Evolutionary conservation across 1,140 invertebrate species (phyloP), one percentile per base, ranked within the genome.

Genomic region (Zaprionus capensis): DNA sequence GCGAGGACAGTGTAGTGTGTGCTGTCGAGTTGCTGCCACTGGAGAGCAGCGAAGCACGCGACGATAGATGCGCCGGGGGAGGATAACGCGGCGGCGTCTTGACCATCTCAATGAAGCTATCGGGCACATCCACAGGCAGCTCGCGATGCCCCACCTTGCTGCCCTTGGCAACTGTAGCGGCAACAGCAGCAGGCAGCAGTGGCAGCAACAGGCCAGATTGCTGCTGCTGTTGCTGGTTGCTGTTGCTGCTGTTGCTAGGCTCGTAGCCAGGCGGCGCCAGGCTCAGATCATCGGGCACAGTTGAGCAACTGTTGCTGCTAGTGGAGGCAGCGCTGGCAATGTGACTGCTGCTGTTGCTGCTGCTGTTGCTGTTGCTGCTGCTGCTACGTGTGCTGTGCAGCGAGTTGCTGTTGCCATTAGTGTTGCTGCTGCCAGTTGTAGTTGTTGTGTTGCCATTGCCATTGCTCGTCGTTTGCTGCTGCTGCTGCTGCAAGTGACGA

Each of bases 81-180:
- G 96, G 96, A 92, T 96, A 96, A 74, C 96, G 95, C n/a, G 96
- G 96, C 24, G 96, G 95, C 20, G 94, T 94, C 93, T 96, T 96
- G 78, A 95, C 94, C 22, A 95, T 95, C 79, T 95, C 96, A n/a
- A 96, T 94, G 85, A 96, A 96, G 80, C 95, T 95, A 53, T 96
- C 94, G 1, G 96, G 96, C 69, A 96, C 96, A 85, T 96, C 96
- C 24, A 96, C 96, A 9, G 96, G 95, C 78, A 96, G 94, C 82
- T 96, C 96, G 64, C 96, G 94, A 65, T 95, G 95, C 46, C 31
- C 31, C 9, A 1, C 9, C 31, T 91, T 91, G 20, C n/a, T 11
- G 20, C 56, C 22, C 31, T 58, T 15, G 17, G 44, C 17, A 46
- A 22, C 22, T 22, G 22, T 22, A 22, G 49, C 15, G 61, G 56